A percentile compares a stretch with the other conserved stretches of the same genome.
Evolutionary conservation across 2,888 invertebrate genomes (phyloP).

Genomic region (Linyphia triangularis): DNA sequence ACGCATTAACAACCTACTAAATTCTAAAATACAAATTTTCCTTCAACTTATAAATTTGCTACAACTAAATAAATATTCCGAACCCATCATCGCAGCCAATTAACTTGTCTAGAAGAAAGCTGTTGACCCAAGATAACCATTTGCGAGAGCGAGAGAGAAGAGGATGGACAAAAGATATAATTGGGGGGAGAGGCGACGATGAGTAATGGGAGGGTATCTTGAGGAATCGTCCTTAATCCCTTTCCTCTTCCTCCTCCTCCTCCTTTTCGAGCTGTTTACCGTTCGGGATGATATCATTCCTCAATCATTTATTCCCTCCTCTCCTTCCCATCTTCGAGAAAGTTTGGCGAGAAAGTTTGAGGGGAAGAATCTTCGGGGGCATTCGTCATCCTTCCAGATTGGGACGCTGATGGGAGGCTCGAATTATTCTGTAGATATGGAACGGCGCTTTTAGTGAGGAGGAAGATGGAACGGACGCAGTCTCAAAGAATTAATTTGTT

Average conservation of each 20-base stretch:
- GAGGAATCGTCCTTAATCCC: neutral
- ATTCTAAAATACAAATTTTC: no score
- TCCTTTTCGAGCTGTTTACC: constrained; percentile 15
- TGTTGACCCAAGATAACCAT: neutral
- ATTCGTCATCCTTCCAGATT: neutral
- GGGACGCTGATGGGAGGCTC: neutral
- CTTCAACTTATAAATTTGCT: no score
- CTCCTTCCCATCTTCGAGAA: neutral
- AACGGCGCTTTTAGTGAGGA: no score
- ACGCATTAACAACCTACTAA: no score
- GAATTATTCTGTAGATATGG: neutral
- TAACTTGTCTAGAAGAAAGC: no score
- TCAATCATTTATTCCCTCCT: constrained; percentile 37
- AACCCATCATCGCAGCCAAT: no score
- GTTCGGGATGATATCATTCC: constrained; percentile 32
- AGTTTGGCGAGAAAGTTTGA: neutral
- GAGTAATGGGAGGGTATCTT: neutral
- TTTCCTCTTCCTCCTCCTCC: no score
- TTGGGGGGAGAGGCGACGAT: neutral
- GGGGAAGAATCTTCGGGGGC: neutral
- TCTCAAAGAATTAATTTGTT: no score
- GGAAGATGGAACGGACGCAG: no score
- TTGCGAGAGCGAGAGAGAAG: no score
- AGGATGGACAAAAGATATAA: neutral
- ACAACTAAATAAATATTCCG: no score